A percentile compares a stretch with the other conserved stretches of the same genome.
These are phyloP conservation scores for Heteromyza rotundicornis DNA, from an alignment of 2,888 invertebrate species.

Conservation along the genomic window DNA sequence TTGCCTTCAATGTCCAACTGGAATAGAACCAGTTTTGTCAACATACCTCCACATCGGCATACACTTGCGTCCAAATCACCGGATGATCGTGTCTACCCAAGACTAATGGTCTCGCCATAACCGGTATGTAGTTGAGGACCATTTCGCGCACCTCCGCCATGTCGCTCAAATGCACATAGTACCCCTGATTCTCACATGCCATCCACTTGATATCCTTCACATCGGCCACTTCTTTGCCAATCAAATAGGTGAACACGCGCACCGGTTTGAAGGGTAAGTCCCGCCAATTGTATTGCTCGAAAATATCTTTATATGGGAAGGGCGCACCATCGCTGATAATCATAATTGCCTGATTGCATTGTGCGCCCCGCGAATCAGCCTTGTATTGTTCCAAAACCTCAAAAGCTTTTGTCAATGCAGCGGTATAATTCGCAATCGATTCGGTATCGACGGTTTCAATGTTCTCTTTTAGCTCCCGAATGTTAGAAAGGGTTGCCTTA, in stretches of 20 bases:
- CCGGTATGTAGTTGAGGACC: constrained; percentile 94
- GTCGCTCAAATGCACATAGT: constrained; percentile 94
- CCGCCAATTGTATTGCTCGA: constrained; percentile 87
- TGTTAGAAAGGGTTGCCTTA: constrained; percentile 84
- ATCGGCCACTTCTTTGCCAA: constrained; percentile 93
- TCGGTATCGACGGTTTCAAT: constrained; percentile 80
- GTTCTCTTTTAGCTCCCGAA: constrained; percentile 80
- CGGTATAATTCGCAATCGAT: constrained; percentile 92
- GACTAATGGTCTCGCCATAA: constrained; percentile 95
- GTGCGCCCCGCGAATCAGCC: constrained; percentile 70
- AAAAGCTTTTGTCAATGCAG: constrained; percentile 88
- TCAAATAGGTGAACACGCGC: constrained; percentile 96
- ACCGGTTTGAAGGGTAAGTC: constrained; percentile 80
- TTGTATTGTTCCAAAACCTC: constrained; percentile 77
- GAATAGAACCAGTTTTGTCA: not conserved
- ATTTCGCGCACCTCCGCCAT: constrained; percentile 97
- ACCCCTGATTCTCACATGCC: constrained; percentile 97
- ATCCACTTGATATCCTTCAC: constrained; percentile 95
- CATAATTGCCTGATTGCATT: constrained; percentile 96
- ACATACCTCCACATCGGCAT: constrained; percentile 86
- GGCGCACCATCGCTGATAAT: constrained; percentile 98
- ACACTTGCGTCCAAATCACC: constrained; percentile 96
- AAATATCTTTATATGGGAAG: constrained; percentile 90
- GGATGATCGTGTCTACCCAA: constrained; percentile 83
- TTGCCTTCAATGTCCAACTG: constrained; percentile 12